A percentile compares a stretch with the other conserved stretches of the same genome.
These are phyloP conservation scores for Cephus rjabovi DNA, from an alignment of 2,888 invertebrate genomes.

Conservation along the genomic window DNA sequence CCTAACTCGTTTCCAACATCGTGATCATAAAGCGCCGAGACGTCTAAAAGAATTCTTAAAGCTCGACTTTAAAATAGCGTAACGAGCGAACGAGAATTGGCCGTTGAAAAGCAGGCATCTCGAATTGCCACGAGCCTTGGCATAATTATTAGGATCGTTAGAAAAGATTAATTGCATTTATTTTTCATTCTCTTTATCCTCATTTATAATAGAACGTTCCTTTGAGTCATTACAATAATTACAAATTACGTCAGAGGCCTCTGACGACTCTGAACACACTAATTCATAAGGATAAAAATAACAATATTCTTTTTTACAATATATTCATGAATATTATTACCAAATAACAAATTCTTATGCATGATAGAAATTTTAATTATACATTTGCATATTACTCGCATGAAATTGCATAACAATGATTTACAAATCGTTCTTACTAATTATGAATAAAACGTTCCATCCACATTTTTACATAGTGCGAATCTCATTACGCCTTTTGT, in stretches of 20 bases:
- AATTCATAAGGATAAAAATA: background rate
- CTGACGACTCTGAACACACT: too few relatives aligned
- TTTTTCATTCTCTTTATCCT: background rate
- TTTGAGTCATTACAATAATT: background rate
- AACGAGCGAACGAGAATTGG: background rate
- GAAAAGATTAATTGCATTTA: background rate
- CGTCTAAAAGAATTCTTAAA: background rate
- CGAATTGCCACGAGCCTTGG: background rate
- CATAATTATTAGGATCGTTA: background rate
- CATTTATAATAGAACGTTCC: background rate
- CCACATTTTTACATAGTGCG: background rate
- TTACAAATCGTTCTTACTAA: background rate
- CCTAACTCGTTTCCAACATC: constrained; percentile 36
- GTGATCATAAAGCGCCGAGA: constrained; percentile 17
- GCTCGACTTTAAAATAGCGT: background rate
- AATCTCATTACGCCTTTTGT: background rate
- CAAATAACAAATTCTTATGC: background rate
- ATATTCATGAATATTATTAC: background rate
- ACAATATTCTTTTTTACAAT: background rate
- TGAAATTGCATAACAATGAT: background rate
- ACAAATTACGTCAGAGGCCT: background rate
- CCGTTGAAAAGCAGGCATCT: background rate
- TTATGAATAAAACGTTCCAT: background rate
- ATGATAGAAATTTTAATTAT: background rate
- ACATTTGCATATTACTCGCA: background rate